Evolutionary conservation across 1,140 invertebrate genomes (phyloP).

Genomic region (Cryptotermes secundus): DNA sequence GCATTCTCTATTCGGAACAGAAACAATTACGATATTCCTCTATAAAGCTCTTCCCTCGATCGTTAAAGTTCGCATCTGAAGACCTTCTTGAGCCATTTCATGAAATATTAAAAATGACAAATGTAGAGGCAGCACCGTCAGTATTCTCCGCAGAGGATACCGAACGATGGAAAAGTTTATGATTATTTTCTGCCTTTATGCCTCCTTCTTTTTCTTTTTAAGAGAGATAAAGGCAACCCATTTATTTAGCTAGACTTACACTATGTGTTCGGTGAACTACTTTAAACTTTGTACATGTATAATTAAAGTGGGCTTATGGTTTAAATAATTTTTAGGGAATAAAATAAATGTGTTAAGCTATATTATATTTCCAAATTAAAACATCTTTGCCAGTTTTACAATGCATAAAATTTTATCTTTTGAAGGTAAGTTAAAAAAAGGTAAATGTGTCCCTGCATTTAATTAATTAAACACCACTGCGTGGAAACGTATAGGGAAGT

Average conservation of each 20-base stretch:
- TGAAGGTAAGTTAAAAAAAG: too few relatives aligned
- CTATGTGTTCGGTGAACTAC: not conserved
- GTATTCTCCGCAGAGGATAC: not conserved
- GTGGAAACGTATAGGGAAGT: too few relatives aligned
- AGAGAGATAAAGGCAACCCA: not conserved
- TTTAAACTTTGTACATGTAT: too few relatives aligned
- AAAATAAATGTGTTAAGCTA: too few relatives aligned
- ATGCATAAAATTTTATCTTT: too few relatives aligned
- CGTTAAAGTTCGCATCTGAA: not conserved
- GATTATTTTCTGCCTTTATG: not conserved
- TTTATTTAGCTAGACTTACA: not conserved
- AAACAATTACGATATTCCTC: not conserved
- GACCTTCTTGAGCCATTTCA: not conserved
- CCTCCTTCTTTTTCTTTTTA: not conserved
- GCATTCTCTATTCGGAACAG: not conserved
- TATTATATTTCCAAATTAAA: too few relatives aligned
- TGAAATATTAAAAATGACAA: slow-evolving; percentile 3
- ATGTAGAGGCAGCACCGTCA: not conserved
- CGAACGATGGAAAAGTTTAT: not conserved
- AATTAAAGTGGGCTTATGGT: too few relatives aligned
- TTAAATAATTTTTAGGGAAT: too few relatives aligned
- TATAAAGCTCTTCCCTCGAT: not conserved
- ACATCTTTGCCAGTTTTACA: too few relatives aligned
- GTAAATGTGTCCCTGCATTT: too few relatives aligned
- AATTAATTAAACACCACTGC: too few relatives aligned